Evolutionary conservation across 2,797 vertebrate genomes (phyloP), one percentile per base, ranked within the genome.

Genomic region (Sebastes paucispinis): DNA sequence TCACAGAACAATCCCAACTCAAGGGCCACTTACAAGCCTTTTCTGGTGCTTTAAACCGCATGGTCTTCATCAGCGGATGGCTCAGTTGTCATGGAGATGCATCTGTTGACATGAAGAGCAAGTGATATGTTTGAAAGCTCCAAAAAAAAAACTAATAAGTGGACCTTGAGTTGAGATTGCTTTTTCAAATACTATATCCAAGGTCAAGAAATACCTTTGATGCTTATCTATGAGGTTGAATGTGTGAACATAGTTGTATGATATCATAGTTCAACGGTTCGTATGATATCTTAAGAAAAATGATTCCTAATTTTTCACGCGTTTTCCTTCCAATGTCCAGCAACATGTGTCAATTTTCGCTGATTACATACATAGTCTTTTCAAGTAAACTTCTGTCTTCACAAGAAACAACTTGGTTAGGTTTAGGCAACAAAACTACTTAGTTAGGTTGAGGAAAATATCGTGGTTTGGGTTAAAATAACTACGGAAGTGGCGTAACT

Each of bases 281-380:
- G 16, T 47, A 39, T 39, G 36, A 39, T 12, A 39, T 39, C 36
- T 39, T 39, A 11, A 39, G 11, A 39, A 39, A 47, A 47, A 0
- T 47, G 0, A 47, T 47, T 47, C 43, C 16, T 47, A 0, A 47
- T 47, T 47, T 47, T 18, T 47, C 16, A 47, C 16, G 14, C 39
- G 16, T 47, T 47, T 20, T 47, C 43, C 3, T 18, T 47, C 7
- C 1, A 0, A 47, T 47, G 1, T 18, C 43, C 16, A 47, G 43
- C 43, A 47, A 47, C 43, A 47, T 1, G 0, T 47, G 39, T 43
- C 14, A 3, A 43, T 16, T 43, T 43, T 43, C 0, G 14, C 39
- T 43, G 0, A 43, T 43, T 16, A 43, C 39, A 43, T 7, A 43
- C 0, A 43, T 0, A 43, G 14, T 43, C 14, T 43, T 43, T 43